These are phyloP conservation scores for Elegia similella DNA, from an alignment of 2,888 invertebrate genomes.

Conservation along the genomic window DNA sequence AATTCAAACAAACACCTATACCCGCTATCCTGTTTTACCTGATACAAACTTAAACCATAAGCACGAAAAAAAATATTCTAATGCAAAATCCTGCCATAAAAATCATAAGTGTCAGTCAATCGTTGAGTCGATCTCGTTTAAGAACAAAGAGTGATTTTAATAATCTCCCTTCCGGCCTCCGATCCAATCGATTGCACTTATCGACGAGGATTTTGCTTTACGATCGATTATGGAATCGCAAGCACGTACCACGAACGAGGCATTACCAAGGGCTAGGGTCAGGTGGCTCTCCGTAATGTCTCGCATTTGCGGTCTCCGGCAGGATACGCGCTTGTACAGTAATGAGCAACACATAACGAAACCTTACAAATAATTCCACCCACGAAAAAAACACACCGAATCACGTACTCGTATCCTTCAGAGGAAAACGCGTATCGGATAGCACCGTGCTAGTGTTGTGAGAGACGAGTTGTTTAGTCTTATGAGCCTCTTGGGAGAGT, in stretches of 20 bases:
- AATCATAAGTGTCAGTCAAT: not conserved
- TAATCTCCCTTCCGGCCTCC: constrained; percentile 10
- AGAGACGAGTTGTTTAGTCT: not conserved
- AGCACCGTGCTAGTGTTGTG: constrained; percentile 43
- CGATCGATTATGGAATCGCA: constrained; percentile 39
- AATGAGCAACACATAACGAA: constrained; percentile 81
- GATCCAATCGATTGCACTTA: constrained; percentile 10
- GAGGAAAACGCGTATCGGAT: constrained; percentile 79
- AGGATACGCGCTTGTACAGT: constrained; percentile 78
- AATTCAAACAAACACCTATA: too few species aligned
- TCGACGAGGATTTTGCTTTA: constrained; percentile 37
- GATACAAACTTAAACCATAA: too few species aligned
- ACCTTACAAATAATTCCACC: constrained; percentile 80
- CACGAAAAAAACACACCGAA: constrained; percentile 78
- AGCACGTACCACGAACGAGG: constrained; percentile 61
- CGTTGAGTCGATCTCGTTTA: not conserved
- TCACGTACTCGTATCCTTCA: constrained; percentile 78
- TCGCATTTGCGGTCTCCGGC: constrained; percentile 76
- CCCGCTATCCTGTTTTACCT: too few species aligned
- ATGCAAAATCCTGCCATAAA: not conserved
- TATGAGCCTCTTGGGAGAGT: not conserved
- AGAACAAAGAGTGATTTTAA: not conserved
- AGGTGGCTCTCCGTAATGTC: constrained; percentile 70
- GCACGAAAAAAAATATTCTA: too few species aligned
- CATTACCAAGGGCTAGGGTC: constrained; percentile 57